Base-by-base conservation (phyloP, 2,113 vertebrate species). In the Picathartes gymnocephalus region DNA sequence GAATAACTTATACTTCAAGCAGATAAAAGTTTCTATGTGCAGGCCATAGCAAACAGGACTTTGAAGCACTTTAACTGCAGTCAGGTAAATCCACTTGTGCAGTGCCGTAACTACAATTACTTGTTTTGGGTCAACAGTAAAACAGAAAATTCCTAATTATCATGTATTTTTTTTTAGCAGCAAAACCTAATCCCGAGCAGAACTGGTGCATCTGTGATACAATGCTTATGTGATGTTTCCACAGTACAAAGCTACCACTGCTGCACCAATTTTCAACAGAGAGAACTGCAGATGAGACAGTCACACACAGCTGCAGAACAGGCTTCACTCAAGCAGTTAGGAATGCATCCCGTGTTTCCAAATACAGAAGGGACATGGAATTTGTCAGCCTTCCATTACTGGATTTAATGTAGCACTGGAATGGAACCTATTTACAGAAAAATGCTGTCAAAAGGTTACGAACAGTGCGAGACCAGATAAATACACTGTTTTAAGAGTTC, bases 341-440 rank as follows among this genome's bases (percentile, higher is more conserved):
- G 12, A 92, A 56, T 25, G 11, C 42, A 72, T 73, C 30, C 33
- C 81, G 57, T 96, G 92, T 96, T 22, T 96, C 96, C 93, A 97
- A 81, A 83, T 17, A 31, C 64, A 81, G 93, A 96, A 96, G 84
- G 81, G 93, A 92, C 78, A 89, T 25, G 2, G n/a, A 60, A 81
- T n/a, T 83, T 50, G 88, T 50, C 97, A 97, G 88, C 72, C 77
- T 86, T 45, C 83, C 58, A 80, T 58, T 60, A 15, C 0, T 72
- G 91, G 94, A 95, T 60, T 88, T 96, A 20, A 82, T 94, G 42
- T 92, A n/a, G 96, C 92, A 95, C 96, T 45, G 92, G 96, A 96
- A 97, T 92, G 95, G 95, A 97, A 96, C 95, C 96, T 39, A 4
- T 51, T 45, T 23, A 81, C 93, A 95, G 96, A 48, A 56, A 83